phyloP scores from a whole-genome alignment of 2,888 invertebrate species.

The Campopleginae sp. region DNA sequence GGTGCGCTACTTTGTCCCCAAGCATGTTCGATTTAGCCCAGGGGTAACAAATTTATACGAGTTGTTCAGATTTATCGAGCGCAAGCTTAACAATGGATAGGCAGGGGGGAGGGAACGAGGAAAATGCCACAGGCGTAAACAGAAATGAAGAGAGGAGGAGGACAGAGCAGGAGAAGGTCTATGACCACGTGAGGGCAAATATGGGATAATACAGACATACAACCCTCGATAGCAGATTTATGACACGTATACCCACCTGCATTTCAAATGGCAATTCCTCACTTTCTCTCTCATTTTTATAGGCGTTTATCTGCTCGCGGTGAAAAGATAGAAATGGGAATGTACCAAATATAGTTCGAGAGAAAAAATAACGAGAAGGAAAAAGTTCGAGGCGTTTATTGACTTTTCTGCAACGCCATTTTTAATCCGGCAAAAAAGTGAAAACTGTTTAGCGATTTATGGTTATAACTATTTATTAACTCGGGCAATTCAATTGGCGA shows the following conservation, averaged over 20 bases:
- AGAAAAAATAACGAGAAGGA: constrained; percentile 17
- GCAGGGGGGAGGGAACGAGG: constrained; percentile 69
- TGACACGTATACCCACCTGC: constrained; percentile 77
- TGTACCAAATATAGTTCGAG: too few relatives aligned
- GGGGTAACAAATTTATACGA: constrained; percentile 82
- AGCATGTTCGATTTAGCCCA: constrained; percentile 77
- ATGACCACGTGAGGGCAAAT: constrained; percentile 30
- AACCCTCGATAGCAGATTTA: constrained; percentile 79
- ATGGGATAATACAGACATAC: constrained; percentile 41
- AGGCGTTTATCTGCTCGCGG: constrained; percentile 41
- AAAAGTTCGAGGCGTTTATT: too few relatives aligned
- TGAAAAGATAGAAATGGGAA: too few relatives aligned
- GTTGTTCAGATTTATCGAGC: constrained; percentile 80
- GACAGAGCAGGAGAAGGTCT: constrained; percentile 33
- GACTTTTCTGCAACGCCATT: too few relatives aligned
- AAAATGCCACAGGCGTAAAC: constrained; percentile 58
- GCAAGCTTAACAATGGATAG: constrained; percentile 80
- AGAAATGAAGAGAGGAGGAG: constrained; percentile 72
- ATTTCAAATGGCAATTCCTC: constrained; percentile 72
- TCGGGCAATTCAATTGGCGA: too few relatives aligned
- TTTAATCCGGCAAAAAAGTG: too few relatives aligned
- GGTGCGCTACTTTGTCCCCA: constrained; percentile 55
- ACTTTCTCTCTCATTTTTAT: constrained; percentile 12
- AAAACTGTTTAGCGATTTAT: too few relatives aligned
- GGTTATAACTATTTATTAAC: too few relatives aligned